phyloP scores from a whole-genome alignment of 1,140 invertebrate species.

The Micrasema longulum region DNA sequence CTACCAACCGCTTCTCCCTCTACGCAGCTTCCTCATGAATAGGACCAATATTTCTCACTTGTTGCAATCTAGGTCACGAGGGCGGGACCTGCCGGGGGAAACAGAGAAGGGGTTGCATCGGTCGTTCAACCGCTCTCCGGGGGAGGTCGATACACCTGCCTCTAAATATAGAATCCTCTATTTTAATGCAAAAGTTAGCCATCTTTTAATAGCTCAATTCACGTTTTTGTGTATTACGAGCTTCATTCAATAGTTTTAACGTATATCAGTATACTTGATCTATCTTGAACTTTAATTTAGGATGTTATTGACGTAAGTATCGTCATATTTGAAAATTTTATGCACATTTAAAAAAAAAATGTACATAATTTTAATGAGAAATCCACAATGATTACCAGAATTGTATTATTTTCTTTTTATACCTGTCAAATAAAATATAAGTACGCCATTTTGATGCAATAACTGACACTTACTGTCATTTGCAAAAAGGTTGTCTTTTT shows the following conservation, averaged over 20 bases:
- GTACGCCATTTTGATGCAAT: no score
- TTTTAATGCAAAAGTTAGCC: not conserved
- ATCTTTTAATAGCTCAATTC: not conserved
- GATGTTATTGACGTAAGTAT: not conserved
- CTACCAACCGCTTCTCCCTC: not conserved
- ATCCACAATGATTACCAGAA: no score
- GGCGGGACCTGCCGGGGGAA: conserved; percentile 29
- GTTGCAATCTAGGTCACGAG: conserved; percentile 50
- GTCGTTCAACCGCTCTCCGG: conserved; percentile 45
- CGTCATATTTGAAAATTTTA: no score
- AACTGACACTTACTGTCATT: no score
- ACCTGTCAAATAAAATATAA: no score
- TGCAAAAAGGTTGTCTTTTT: no score
- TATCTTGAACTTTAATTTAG: not conserved
- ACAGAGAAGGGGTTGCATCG: conserved; percentile 44
- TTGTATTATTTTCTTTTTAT: no score
- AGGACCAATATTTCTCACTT: conserved; percentile 39
- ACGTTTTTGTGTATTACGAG: no score
- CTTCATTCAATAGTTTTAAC: no score
- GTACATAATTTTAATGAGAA: no score
- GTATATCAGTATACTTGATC: no score
- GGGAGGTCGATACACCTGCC: conserved; percentile 46
- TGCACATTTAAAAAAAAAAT: no score
- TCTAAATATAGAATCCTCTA: conserved; percentile 28
- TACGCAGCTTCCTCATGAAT: conserved; percentile 15